phyloP scores from a whole-genome alignment of 2,888 invertebrate genomes.

The Lithophane semibrunnea region DNA sequence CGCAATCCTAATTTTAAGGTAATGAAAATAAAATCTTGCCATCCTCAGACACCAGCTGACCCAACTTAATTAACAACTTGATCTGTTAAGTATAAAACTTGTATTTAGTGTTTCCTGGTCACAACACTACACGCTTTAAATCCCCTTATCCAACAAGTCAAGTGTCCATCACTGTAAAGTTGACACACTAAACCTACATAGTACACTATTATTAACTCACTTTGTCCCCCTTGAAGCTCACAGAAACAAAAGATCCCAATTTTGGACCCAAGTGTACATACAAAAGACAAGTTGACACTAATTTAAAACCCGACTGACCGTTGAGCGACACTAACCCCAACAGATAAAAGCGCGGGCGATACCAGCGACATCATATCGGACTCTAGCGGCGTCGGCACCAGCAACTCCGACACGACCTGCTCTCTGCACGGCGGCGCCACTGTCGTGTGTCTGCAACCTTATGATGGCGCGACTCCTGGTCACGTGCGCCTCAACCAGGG shows the following conservation, averaged over 20 bases:
- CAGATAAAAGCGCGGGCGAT: constrained; percentile 97
- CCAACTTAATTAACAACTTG: constrained; percentile 12
- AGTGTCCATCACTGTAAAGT: constrained; percentile 36
- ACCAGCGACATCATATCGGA: constrained; percentile 97
- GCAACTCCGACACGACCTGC: constrained; percentile 95
- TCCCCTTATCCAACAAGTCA: constrained; percentile 17
- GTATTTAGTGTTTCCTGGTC: constrained; percentile 31
- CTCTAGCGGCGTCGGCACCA: constrained; percentile 97
- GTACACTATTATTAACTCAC: constrained; percentile 21
- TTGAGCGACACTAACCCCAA: constrained; percentile 77
- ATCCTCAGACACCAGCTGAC: constrained; percentile 9
- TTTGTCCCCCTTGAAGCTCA: constrained; percentile 18
- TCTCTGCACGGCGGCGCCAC: constrained; percentile 94
- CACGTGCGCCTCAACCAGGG: constrained; percentile 96
- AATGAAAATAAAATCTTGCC: background rate
- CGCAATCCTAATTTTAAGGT: constrained; percentile 45
- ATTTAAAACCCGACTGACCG: constrained; percentile 67
- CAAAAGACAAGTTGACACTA: constrained; percentile 12
- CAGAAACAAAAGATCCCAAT: background rate
- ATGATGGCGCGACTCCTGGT: constrained; percentile 93
- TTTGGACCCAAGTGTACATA: constrained; percentile 18
- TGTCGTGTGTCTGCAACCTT: constrained; percentile 96
- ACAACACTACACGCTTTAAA: constrained; percentile 56
- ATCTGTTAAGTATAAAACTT: constrained; percentile 13
- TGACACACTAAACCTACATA: constrained; percentile 52